A percentile compares a stretch with the other conserved stretches of the same genome.
Evolutionary conservation across 1,140 invertebrate genomes (phyloP).

Genomic region (Polypedilum pembai): DNA sequence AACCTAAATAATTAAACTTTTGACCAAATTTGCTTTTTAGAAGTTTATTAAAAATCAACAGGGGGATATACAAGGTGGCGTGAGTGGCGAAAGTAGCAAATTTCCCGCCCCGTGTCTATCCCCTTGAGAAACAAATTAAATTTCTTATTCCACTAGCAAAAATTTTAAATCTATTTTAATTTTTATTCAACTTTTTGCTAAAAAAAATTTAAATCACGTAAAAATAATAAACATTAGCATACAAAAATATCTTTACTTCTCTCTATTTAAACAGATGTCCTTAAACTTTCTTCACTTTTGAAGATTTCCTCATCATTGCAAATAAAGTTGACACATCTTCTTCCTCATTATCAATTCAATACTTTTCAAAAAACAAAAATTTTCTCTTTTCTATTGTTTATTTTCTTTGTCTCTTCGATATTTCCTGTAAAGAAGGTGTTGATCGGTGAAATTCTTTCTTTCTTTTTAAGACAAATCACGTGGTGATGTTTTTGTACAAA

Average conservation of each 20-base stretch:
- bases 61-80: too few relatives aligned
- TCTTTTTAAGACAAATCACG: neutral
- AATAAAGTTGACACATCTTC: neutral
- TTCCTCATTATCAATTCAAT: neutral
- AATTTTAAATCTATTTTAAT: too few relatives aligned
- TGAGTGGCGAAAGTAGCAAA: too few relatives aligned
- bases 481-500: neutral
- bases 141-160: too few relatives aligned
- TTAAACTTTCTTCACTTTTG: neutral
- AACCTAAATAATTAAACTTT: too few relatives aligned
- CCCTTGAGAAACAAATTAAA: too few relatives aligned
- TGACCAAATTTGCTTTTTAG: too few relatives aligned
- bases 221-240: too few relatives aligned
- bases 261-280: neutral
- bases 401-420: neutral
- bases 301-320: neutral
- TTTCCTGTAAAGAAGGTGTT: slow-evolving; percentile 16
- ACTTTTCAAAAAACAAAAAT: neutral
- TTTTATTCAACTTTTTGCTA: too few relatives aligned
- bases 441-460: neutral
- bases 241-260: neutral
- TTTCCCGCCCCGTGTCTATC: too few relatives aligned
- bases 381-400: neutral
- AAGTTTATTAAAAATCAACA: too few relatives aligned
- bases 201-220: too few relatives aligned